Percentiles rank a stretch among this genome's conserved stretches.
These are phyloP conservation scores for Pygmarrhopalites habei DNA, from an alignment of 1,140 invertebrate genomes.

Conservation along the genomic window DNA sequence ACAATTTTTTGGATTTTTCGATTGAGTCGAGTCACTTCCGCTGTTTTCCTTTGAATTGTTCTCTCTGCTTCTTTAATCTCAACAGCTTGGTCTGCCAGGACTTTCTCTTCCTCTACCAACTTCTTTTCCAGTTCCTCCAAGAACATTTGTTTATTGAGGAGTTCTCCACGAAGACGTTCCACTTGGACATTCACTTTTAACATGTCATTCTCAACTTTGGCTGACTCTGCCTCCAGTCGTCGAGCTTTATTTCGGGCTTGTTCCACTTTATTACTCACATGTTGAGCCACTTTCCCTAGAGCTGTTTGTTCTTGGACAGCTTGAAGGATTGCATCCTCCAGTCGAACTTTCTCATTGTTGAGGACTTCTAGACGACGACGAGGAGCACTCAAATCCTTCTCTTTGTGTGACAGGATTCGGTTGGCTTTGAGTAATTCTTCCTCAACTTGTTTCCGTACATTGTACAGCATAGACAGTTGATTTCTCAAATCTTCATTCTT, in stretches of 20 bases:
- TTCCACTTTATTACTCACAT: conserved; percentile 31
- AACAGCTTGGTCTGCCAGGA: conserved; percentile 47
- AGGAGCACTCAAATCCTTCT: conserved; percentile 42
- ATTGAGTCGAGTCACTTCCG: conserved; percentile 45
- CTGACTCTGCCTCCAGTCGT: conserved; percentile 52
- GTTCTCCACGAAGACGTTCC: conserved; percentile 49
- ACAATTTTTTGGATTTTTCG: conserved; percentile 52
- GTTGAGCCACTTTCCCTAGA: conserved; percentile 51
- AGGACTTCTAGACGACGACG: conserved; percentile 51
- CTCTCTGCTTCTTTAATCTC: conserved; percentile 40
- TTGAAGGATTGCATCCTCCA: conserved; percentile 57
- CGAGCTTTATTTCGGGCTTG: conserved; percentile 32
- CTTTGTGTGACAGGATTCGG: conserved; percentile 36
- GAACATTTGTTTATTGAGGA: conserved; percentile 42
- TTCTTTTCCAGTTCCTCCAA: conserved; percentile 47
- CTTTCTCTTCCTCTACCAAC: conserved; percentile 48
- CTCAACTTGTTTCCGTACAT: conserved; percentile 17
- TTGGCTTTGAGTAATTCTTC: conserved; percentile 40
- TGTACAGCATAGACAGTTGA: conserved; percentile 19
- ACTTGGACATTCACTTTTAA: conserved; percentile 54
- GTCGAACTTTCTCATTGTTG: conserved; percentile 48
- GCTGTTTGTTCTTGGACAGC: conserved; percentile 60
- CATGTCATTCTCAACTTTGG: conserved; percentile 56
- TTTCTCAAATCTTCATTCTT: conserved; percentile 15
- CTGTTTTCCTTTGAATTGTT: conserved; percentile 30